Percentiles rank a stretch among this genome's conserved stretches.
phyloP scores from a whole-genome alignment of 2,888 invertebrate genomes.

The Drosophila anomelani region DNA sequence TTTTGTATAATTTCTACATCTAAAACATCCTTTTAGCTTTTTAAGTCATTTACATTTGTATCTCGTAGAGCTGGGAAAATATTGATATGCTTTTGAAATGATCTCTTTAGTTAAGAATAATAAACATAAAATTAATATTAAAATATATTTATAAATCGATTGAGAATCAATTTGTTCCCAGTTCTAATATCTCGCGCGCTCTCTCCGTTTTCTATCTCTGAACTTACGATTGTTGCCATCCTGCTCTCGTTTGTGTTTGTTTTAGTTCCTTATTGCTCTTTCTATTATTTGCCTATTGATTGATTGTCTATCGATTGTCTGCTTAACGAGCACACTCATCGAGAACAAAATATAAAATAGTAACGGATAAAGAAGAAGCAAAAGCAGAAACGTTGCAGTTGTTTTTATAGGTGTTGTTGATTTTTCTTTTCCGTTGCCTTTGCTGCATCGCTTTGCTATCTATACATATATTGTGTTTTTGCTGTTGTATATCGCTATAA shows the following conservation, averaged over 20 bases:
- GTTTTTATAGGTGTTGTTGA: conserved; percentile 35
- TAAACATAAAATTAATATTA: background rate
- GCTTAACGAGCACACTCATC: conserved; percentile 45
- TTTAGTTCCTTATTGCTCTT: conserved; percentile 24
- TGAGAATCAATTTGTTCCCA: background rate
- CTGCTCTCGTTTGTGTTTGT: conserved; percentile 33
- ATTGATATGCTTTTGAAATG: background rate
- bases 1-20: conserved; percentile 18
- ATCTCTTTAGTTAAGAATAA: background rate
- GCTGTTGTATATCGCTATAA: conserved; percentile 32
- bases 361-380: background rate
- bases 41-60: conserved; percentile 13
- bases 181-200: background rate
- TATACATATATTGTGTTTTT: conserved; percentile 14
- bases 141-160: background rate
- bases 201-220: conserved; percentile 10
- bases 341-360: conserved; percentile 17
- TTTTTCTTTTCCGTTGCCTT: conserved; percentile 18
- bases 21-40: conserved; percentile 18
- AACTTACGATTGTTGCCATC: conserved; percentile 22
- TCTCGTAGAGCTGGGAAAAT: background rate
- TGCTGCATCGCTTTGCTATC: conserved; percentile 13
- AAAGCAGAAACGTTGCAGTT: conserved; percentile 29
- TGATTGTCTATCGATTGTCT: conserved; percentile 21
- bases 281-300: conserved; percentile 20